These are phyloP conservation scores for Anthoscopus minutus DNA, from an alignment of 2,113 vertebrate species.

Conservation along the genomic window DNA sequence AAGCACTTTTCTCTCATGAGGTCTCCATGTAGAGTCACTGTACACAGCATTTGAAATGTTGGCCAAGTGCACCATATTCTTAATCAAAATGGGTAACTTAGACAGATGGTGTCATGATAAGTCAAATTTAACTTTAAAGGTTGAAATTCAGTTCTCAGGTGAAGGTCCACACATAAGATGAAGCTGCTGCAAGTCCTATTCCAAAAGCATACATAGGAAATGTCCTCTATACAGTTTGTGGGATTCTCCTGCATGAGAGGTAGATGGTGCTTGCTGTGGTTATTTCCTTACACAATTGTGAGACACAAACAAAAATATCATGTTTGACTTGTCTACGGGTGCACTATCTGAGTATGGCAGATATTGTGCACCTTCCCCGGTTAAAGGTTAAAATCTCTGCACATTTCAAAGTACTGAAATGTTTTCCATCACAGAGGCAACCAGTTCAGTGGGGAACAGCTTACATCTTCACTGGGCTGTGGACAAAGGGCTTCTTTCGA, in stretches of 20 bases:
- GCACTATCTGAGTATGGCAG: background rate
- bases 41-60: background rate
- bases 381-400: background rate
- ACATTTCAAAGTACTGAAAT: background rate
- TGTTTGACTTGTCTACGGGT: accelerated
- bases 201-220: background rate
- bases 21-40: background rate
- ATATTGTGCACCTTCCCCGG: background rate
- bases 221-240: accelerated
- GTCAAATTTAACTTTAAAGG: background rate
- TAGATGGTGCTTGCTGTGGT: accelerated
- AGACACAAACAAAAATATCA: background rate
- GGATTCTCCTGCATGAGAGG: background rate
- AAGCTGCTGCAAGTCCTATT: background rate
- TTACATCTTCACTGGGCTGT: background rate
- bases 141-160: accelerated
- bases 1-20: background rate
- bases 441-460: background rate
- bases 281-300: background rate
- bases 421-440: background rate
- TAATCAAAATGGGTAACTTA: background rate
- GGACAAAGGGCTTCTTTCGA: background rate
- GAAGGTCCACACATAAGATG: background rate
- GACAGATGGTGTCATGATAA: background rate
- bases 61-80: background rate